A percentile compares a stretch with the other conserved stretches of the same genome.
Evolutionary conservation across 2,888 invertebrate genomes (phyloP).

Genomic region (Ceratothoa steindachneri): DNA sequence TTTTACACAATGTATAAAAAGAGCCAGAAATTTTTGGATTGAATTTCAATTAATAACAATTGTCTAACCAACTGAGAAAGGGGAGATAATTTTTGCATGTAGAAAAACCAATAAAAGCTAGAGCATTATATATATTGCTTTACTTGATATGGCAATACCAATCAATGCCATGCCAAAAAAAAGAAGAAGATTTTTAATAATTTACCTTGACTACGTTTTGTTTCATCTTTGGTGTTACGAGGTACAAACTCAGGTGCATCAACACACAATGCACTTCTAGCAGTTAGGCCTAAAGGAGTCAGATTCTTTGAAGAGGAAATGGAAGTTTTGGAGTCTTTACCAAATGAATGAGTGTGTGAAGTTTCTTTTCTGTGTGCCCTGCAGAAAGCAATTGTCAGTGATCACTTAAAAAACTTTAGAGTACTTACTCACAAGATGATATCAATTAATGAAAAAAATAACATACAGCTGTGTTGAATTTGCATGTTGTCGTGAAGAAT

Average conservation of each 20-base stretch:
- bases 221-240: slow-evolving; percentile 48
- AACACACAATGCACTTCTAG: slow-evolving; percentile 41
- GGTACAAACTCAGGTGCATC: slow-evolving; percentile 49
- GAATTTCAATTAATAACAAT: too few species aligned
- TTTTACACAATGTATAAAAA: too few species aligned
- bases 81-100: too few species aligned
- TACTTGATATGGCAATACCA: too few species aligned
- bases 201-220: slow-evolving; percentile 22
- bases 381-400: background rate
- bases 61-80: too few species aligned
- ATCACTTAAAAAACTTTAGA: too few species aligned
- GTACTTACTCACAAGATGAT: background rate
- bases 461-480: background rate
- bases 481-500: background rate
- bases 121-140: too few species aligned
- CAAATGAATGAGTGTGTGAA: background rate
- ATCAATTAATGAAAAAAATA: background rate
- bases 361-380: background rate
- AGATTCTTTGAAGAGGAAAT: background rate
- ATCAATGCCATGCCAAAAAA: too few species aligned
- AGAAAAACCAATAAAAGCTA: too few species aligned
- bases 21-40: too few species aligned
- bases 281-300: background rate
- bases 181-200: too few species aligned
- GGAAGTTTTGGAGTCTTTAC: background rate